phyloP scores from a whole-genome alignment of 1,140 invertebrate species.

The Acromyrmex heyeri region DNA sequence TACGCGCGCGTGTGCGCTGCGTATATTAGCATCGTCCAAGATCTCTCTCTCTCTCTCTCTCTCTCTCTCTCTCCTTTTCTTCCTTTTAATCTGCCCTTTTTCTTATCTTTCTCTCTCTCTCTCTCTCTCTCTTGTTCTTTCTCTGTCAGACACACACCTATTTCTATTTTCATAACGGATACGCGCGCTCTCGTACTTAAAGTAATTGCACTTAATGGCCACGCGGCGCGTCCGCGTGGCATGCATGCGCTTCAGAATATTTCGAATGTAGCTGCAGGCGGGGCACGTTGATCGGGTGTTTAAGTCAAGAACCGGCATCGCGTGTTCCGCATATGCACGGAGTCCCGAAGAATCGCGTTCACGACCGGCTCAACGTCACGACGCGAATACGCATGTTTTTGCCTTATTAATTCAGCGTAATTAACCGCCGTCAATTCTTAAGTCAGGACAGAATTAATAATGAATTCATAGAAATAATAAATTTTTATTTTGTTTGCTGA shows the following conservation, averaged over 20 bases:
- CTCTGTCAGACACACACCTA: conserved; percentile 46
- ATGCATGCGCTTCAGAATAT: conserved; percentile 32
- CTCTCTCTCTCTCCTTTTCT: not conserved
- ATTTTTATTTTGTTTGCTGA: not conserved
- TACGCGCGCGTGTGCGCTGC: not conserved
- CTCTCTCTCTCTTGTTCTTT: not conserved
- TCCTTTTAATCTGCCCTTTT: too few species aligned
- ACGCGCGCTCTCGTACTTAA: conserved; percentile 63
- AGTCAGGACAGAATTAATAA: not conserved
- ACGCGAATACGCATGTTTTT: not conserved
- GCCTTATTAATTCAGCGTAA: not conserved
- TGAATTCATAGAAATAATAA: too few species aligned
- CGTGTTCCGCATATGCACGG: conserved; percentile 35
- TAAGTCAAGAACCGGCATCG: conserved; percentile 39
- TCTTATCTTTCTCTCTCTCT: too few species aligned
- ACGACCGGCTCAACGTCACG: too few species aligned
- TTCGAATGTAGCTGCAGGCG: conserved; percentile 59
- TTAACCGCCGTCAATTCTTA: not conserved
- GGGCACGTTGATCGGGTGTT: conserved; percentile 46
- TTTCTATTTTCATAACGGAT: conserved; percentile 67
- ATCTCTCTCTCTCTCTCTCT: not conserved
- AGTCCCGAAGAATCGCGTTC: not conserved
- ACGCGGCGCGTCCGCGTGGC: conserved; percentile 50
- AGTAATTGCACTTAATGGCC: conserved; percentile 71
- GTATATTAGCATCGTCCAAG: not conserved